Evolutionary conservation across 2,797 vertebrate species (phyloP).

Genomic region (Neomorphus geoffroyi): DNA sequence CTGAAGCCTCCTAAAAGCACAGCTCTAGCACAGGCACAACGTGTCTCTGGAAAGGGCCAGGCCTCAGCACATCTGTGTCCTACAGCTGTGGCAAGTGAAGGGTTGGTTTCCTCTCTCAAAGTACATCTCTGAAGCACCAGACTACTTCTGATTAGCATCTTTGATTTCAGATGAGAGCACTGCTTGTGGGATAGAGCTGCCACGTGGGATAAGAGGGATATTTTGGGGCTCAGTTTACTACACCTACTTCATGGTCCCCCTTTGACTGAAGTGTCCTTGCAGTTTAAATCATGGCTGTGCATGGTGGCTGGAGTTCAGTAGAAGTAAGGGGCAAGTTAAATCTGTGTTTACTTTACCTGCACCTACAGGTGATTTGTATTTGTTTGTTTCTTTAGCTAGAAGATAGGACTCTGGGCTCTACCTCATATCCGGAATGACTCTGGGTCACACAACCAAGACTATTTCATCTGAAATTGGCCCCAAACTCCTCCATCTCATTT

Average conservation of each 20-base stretch:
- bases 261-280: neutral
- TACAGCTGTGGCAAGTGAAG: neutral
- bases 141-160: neutral
- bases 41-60: neutral
- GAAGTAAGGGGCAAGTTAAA: neutral
- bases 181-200: neutral
- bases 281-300: neutral
- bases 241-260: neutral
- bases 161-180: slow-evolving; percentile 3
- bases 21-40: neutral
- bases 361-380: neutral
- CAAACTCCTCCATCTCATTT: neutral
- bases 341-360: neutral
- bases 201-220: neutral
- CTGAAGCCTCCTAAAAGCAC: neutral
- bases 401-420: neutral
- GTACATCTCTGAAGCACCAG: neutral
- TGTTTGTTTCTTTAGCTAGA: neutral
- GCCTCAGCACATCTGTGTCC: neutral
- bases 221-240: neutral
- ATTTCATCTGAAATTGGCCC: neutral
- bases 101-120: neutral
- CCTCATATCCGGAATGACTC: neutral
- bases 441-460: neutral
- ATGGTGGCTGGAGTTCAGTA: neutral